phyloP scores from a whole-genome alignment of 2,113 vertebrate species.

The Mohoua ochrocephala region DNA sequence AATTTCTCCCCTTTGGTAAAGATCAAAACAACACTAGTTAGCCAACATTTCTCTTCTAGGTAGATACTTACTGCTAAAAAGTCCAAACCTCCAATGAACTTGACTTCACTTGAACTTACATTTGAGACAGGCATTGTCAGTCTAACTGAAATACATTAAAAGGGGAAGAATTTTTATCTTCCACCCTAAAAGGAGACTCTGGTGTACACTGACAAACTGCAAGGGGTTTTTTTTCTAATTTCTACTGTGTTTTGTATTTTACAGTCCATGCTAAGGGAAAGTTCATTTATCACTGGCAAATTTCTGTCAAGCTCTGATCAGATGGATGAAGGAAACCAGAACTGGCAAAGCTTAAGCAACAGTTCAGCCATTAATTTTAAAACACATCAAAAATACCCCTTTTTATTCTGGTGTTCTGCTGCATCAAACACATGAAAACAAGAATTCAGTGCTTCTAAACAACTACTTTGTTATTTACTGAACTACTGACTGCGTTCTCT shows the following conservation, averaged over 20 bases:
- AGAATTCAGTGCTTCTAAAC: not conserved
- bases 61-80: not conserved
- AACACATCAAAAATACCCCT: not conserved
- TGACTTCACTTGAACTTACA: not conserved
- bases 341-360: not conserved
- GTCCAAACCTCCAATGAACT: not conserved
- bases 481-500: not conserved
- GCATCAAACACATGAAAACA: not conserved
- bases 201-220: not conserved
- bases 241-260: not conserved
- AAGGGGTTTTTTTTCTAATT: not conserved
- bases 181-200: not conserved
- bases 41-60: not conserved
- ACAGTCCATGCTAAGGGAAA: not conserved
- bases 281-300: not conserved
- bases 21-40: not conserved
- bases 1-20: not conserved
- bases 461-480: not conserved
- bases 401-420: not conserved
- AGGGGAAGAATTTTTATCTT: not conserved
- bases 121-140: not conserved
- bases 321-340: not conserved
- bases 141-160: not conserved
- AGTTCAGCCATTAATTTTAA: not conserved
- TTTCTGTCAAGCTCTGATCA: not conserved